These are phyloP conservation scores for Nomada hirtipes DNA, from an alignment of 2,888 invertebrate genomes.

Conservation along the genomic window DNA sequence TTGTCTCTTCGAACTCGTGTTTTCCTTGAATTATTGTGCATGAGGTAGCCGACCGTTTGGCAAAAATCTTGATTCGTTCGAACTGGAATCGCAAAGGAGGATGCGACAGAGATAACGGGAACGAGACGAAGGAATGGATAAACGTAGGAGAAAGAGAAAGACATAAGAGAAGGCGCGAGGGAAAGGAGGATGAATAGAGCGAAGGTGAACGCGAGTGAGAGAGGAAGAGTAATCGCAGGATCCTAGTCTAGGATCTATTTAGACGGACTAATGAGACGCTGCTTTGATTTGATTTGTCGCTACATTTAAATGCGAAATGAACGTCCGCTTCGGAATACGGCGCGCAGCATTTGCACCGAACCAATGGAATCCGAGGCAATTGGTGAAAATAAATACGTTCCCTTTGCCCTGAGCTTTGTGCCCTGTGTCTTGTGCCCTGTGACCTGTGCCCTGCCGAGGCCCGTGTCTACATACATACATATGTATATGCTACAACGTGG, in stretches of 20 bases:
- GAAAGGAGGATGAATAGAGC: no score
- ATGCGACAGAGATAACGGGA: not conserved
- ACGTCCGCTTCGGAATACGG: constrained; percentile 63
- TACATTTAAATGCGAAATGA: constrained; percentile 72
- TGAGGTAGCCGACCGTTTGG: constrained; percentile 57
- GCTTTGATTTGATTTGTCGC: constrained; percentile 79
- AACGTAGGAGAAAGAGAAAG: not conserved
- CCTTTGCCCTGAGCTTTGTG: constrained; percentile 12
- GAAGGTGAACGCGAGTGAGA: not conserved
- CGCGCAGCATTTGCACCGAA: constrained; percentile 61
- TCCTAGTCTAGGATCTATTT: constrained; percentile 55
- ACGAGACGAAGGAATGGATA: not conserved
- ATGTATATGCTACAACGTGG: constrained; percentile 27
- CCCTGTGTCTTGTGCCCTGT: not conserved
- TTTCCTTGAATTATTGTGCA: constrained; percentile 37
- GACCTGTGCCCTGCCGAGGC: not conserved
- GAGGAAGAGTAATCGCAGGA: constrained; percentile 55
- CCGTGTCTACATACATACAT: constrained; percentile 2
- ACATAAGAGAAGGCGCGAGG: not conserved
- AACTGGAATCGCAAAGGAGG: constrained; percentile 18
- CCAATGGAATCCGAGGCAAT: constrained; percentile 64
- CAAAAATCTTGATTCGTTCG: constrained; percentile 33
- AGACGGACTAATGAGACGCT: constrained; percentile 75
- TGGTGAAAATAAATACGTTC: constrained; percentile 66
- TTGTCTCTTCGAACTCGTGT: constrained; percentile 20